Base-by-base conservation (phyloP, 2,888 invertebrate genomes). In the Pristionchus maxplancki region DNA sequence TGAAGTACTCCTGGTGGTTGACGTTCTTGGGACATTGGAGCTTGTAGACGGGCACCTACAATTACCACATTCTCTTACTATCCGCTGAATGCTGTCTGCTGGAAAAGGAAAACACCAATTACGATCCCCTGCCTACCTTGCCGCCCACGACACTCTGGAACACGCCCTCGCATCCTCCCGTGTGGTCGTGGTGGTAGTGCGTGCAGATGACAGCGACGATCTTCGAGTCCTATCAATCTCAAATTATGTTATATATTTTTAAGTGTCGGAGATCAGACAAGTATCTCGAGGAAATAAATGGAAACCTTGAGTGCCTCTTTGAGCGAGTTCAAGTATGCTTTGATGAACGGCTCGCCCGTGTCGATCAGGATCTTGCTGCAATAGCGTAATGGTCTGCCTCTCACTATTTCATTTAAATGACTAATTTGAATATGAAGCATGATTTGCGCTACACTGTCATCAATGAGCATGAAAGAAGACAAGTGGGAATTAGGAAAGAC, bases 131-230 rank as follows among this genome's bases (percentile, higher is more conserved):
- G 24, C 71, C 15, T 64, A 48, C 64, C 40, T 50, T 71, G 24
- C 6, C 28, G 2, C 53, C 82, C 8, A 53, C 71, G 48, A 93
- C 89, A 20, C 92, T 87, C 17, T 88, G 81, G 13, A 90, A 9
- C 28, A 94, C 93, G 40, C 91, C 90, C 44, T 90, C 89, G 62
- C 97, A 96, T 13, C 98, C 98, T 13, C 98, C 99, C 88, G 98
- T 96, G 95, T 99, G 99, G 95, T 99, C 99, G 93, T 96, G 96
- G 95, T 99, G 99, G 98, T 98, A 98, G 95, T 99, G 99, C 0
- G 98, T 97, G 48, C 99, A 95, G 62, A 99, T 96, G 91, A 99
- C 97, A 90, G 97, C 97, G 87, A 97, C 96, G 83, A 99, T 96
- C 4, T 90, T 90, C 82, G 96, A 96, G 8, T 97, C 90, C 71